A percentile compares a stretch with the other conserved stretches of the same genome.
Evolutionary conservation across 2,113 vertebrate genomes (phyloP).

Genomic region (Hemibagrus wyckioides): DNA sequence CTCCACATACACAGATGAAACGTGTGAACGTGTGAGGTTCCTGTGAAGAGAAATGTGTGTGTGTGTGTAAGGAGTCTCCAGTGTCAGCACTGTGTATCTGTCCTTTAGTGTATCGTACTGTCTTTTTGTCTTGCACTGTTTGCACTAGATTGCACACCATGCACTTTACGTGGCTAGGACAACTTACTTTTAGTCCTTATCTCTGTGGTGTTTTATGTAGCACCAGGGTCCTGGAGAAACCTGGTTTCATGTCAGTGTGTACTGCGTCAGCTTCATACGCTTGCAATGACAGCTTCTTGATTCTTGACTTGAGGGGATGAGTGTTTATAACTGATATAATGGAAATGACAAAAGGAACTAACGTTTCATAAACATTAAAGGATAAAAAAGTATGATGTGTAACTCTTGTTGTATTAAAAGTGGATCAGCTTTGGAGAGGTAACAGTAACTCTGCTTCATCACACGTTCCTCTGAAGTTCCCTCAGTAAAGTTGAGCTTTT

Average conservation of each 20-base stretch:
- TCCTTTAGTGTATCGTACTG: too few relatives aligned
- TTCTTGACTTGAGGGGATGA: too few relatives aligned
- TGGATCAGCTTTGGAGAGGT: neutral
- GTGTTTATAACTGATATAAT: neutral
- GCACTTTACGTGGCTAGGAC: too few relatives aligned
- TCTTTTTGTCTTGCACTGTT: too few relatives aligned
- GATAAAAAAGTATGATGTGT: neutral
- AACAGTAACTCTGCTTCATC: neutral
- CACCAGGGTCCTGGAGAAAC: too few relatives aligned
- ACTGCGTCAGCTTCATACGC: too few relatives aligned
- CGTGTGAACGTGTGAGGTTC: neutral
- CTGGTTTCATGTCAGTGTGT: too few relatives aligned
- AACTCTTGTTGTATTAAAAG: neutral
- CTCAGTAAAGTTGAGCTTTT: neutral
- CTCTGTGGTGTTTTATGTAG: too few relatives aligned
- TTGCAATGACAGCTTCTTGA: too few relatives aligned
- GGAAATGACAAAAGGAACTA: neutral
- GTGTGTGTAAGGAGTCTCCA: neutral
- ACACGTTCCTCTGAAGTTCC: neutral
- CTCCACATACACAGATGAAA: neutral
- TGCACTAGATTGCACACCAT: too few relatives aligned
- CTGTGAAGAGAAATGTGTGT: neutral
- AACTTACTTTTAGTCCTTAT: too few relatives aligned
- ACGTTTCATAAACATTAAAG: neutral
- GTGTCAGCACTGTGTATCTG: neutral